phyloP scores from a whole-genome alignment of 2,113 vertebrate species.

The Serilophus lunatus region DNA sequence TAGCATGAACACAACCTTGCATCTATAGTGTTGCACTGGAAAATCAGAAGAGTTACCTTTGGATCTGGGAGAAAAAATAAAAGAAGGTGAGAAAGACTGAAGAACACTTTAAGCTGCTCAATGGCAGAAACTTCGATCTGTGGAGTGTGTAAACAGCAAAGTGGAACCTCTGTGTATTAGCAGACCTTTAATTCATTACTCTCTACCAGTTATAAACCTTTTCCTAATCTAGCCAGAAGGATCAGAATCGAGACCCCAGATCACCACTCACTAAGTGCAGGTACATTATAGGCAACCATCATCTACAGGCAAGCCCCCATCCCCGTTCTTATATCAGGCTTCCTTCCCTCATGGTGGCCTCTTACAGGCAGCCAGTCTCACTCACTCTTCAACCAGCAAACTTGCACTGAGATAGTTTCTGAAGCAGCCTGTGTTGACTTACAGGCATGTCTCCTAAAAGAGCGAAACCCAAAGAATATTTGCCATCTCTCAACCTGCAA shows the following conservation, averaged over 20 bases:
- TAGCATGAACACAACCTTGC: not conserved
- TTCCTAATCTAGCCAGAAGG: not conserved
- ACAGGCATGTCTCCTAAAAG: not conserved
- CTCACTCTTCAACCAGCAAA: not conserved
- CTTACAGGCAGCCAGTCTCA: not conserved
- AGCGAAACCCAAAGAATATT: fast-evolving
- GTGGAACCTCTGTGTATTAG: not conserved
- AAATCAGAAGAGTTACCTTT: not conserved
- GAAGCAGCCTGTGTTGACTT: not conserved
- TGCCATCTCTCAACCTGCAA: not conserved
- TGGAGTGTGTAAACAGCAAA: not conserved
- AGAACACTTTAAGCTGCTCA: not conserved
- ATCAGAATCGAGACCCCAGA: not conserved
- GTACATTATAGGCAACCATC: not conserved
- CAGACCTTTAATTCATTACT: not conserved
- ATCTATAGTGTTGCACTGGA: not conserved
- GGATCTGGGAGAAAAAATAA: not conserved
- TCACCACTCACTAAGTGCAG: not conserved
- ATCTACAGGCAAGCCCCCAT: not conserved
- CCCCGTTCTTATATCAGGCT: not conserved
- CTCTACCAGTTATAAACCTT: not conserved
- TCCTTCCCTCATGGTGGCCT: not conserved
- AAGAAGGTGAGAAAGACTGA: not conserved
- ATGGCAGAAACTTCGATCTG: not conserved
- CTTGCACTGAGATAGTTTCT: not conserved